Percentiles rank a stretch among this genome's conserved stretches.
These are phyloP conservation scores for Pogoniulus pusillus DNA, from an alignment of 2,797 vertebrate species.

Conservation along the genomic window DNA sequence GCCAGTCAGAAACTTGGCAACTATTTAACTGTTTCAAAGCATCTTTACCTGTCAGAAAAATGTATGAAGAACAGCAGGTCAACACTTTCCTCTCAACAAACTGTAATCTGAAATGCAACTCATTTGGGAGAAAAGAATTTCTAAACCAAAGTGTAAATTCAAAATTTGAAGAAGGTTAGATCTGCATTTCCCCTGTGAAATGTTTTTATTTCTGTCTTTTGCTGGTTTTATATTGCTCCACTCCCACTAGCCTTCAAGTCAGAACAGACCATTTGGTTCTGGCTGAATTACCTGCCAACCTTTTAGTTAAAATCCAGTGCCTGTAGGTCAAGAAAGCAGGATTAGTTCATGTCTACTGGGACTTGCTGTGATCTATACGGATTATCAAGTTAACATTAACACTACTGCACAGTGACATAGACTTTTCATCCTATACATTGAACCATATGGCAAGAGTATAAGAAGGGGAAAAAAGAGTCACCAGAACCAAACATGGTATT, in stretches of 20 bases:
- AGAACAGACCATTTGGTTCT: not conserved
- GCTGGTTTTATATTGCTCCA: not conserved
- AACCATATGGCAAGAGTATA: not conserved
- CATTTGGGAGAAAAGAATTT: not conserved
- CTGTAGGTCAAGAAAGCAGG: not conserved
- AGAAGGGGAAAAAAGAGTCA: not conserved
- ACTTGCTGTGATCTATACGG: not conserved
- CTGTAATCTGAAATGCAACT: not conserved
- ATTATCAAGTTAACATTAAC: not conserved
- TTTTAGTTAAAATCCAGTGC: not conserved
- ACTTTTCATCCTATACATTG: not conserved
- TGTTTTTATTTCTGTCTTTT: not conserved
- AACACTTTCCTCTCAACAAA: not conserved
- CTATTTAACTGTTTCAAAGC: not conserved
- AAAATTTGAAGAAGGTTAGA: not conserved
- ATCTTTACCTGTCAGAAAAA: not conserved
- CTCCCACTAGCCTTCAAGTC: not conserved
- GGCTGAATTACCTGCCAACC: not conserved
- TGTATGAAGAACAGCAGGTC: not conserved
- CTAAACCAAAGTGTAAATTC: not conserved
- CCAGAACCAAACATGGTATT: not conserved
- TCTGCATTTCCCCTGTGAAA: not conserved
- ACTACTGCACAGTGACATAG: not conserved
- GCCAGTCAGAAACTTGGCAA: not conserved
- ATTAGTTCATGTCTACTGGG: not conserved